A percentile compares a stretch with the other conserved stretches of the same genome.
Evolutionary conservation across 2,113 vertebrate species (phyloP).

Genomic region (Paracanthobrama guichenoti): DNA sequence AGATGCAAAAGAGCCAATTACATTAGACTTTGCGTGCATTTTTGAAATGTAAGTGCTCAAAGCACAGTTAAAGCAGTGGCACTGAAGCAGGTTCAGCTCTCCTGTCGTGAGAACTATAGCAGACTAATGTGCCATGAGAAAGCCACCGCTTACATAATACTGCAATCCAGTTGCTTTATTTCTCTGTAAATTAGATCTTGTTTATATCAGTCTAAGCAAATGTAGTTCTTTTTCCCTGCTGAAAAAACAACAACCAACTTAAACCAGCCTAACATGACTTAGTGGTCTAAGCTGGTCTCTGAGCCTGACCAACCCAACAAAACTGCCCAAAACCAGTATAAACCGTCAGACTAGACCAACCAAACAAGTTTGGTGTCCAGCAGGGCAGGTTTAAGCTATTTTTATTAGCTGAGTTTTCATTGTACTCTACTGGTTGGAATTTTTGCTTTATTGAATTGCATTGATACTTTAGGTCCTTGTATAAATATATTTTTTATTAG

Average conservation of each 20-base stretch:
- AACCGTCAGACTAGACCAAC: not conserved
- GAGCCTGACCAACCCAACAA: not conserved
- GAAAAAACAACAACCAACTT: not conserved
- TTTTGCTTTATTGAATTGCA: not conserved
- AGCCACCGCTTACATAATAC: not conserved
- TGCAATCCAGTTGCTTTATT: not conserved
- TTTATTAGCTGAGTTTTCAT: not conserved
- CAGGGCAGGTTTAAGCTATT: not conserved
- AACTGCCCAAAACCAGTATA: not conserved
- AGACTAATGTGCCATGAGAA: constrained; percentile 4
- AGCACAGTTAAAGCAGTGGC: constrained; percentile 11
- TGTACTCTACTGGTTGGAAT: not conserved
- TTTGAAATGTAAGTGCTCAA: constrained; percentile 31
- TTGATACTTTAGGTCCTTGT: not conserved
- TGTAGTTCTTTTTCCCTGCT: not conserved
- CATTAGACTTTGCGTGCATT: constrained; percentile 61
- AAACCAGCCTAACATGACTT: not conserved
- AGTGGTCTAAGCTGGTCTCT: not conserved
- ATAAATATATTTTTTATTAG: too few species aligned
- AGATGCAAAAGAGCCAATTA: constrained; percentile 65
- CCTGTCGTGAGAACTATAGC: not conserved
- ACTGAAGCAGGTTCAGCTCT: constrained; percentile 44
- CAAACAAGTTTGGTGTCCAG: not conserved
- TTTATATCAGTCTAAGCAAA: not conserved
- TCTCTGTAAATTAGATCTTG: not conserved